phyloP scores from a whole-genome alignment of 1,140 invertebrate genomes.

The Sitobion miscanthi region DNA sequence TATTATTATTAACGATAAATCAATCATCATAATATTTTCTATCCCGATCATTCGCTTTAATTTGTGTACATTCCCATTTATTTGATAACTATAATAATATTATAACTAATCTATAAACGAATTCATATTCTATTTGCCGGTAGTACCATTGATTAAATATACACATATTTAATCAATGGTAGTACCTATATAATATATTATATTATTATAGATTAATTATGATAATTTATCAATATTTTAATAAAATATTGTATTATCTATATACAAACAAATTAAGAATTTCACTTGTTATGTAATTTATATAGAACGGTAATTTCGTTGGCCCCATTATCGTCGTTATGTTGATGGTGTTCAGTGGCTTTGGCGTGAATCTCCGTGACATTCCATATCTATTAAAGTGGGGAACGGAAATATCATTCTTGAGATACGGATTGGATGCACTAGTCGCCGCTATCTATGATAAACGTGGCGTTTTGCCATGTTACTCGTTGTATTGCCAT shows the following conservation, averaged over 20 bases:
- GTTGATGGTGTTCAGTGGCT: slow-evolving; percentile 88
- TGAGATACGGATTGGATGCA: slow-evolving; percentile 88
- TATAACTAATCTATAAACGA: neutral
- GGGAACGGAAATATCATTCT: slow-evolving; percentile 86
- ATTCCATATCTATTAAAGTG: slow-evolving; percentile 82
- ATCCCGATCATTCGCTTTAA: neutral
- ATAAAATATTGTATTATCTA: neutral
- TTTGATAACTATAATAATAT: neutral
- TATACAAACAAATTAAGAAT: neutral
- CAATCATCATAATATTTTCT: neutral
- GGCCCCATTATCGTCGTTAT: slow-evolving; percentile 79
- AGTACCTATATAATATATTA: neutral
- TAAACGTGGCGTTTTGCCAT: slow-evolving; percentile 71
- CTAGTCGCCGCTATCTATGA: slow-evolving; percentile 83
- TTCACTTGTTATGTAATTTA: neutral
- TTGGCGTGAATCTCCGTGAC: slow-evolving; percentile 78
- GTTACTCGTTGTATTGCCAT: slow-evolving; percentile 74
- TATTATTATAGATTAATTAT: neutral
- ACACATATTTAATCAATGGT: too few species aligned
- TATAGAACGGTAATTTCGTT: slow-evolving; percentile 80
- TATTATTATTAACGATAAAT: neutral
- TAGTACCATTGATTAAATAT: too few species aligned
- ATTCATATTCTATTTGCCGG: neutral
- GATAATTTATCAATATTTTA: neutral
- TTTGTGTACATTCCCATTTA: neutral